Evolutionary conservation across 2,888 invertebrate genomes (phyloP), one percentile per base, ranked within the genome.

Genomic region (Sthenelais limicola): DNA sequence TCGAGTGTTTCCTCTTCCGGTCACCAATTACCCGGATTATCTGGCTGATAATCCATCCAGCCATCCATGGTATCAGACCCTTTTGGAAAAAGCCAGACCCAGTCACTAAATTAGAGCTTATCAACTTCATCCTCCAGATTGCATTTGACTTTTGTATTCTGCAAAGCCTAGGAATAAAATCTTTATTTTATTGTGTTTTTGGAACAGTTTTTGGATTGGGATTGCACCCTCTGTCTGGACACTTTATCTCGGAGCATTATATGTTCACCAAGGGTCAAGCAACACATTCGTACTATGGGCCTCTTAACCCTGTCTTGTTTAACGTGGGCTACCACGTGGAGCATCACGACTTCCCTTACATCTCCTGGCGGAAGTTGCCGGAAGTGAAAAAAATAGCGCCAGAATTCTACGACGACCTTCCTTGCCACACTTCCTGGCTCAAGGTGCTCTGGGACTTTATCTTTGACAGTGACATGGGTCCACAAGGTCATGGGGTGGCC

Each of bases 401-500:
- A 0, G 98, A 99, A 88, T 99, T 94, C 88, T 99, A 99, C 87
- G 94, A 97, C 77, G 89, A 94, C 80, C 91, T 98, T 73, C 96
- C 98, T 0, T 96, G 96, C 78, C 98, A 99, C 85, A 91, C 94
- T 79, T 98, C 98, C 35, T 99, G 98, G 98, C 90, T 92, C 0
- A 91, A 93, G 15, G 98, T 99, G 0, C 89, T 99, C 0, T 97
- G 95, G 84, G 96, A 98, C 85, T 99, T 99, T 85, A 92, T 99
- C 0, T 94, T 92, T 90, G 96, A 98, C 89, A 96, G 97, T 0
- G 93, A 94, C 18, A 94, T 98, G 74, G 99, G 99, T 0, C 98
- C 98, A 0, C 98, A 97, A 85, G 97, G 98, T 0, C 90, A 98
- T 68, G 93, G 86, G 1, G 82, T 86, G 18, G 86, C 84, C 0